These are phyloP conservation scores for Rhynchophorus ferrugineus DNA, from an alignment of 1,140 invertebrate species.

Conservation along the genomic window DNA sequence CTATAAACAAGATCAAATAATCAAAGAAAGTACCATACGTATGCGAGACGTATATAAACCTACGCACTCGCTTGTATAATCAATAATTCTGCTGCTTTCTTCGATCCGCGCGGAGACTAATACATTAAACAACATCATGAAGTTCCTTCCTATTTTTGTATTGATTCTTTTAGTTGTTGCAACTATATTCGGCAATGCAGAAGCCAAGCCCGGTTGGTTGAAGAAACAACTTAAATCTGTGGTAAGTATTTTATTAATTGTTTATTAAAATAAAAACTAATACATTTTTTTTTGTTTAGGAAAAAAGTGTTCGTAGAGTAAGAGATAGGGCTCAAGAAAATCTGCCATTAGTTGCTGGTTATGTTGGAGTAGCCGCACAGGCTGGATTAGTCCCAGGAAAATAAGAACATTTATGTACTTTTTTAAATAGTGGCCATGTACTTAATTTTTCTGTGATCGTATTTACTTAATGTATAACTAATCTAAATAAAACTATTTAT, in stretches of 20 bases:
- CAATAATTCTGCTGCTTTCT: too few relatives aligned
- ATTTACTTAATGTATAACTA: too few relatives aligned
- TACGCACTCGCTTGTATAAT: too few relatives aligned
- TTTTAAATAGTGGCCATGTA: too few relatives aligned
- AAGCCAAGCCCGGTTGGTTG: background rate
- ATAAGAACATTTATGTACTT: too few relatives aligned
- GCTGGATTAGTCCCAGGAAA: background rate
- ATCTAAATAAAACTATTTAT: too few relatives aligned
- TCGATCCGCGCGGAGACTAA: too few relatives aligned
- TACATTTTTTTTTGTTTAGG: background rate
- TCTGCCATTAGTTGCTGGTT: background rate
- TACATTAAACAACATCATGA: background rate
- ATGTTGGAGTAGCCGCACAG: background rate
- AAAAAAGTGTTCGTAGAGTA: background rate
- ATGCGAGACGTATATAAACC: too few relatives aligned
- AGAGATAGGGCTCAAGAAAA: constrained; percentile 2
- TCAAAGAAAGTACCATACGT: too few relatives aligned
- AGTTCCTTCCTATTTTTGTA: background rate
- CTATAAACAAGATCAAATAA: too few relatives aligned
- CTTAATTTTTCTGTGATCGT: too few relatives aligned
- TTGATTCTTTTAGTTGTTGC: background rate
- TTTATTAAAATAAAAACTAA: background rate
- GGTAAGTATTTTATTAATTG: background rate
- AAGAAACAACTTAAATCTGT: constrained; percentile 1
- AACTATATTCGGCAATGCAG: background rate